phyloP scores from a whole-genome alignment of 2,113 vertebrate species.

The Dascyllus trimaculatus region DNA sequence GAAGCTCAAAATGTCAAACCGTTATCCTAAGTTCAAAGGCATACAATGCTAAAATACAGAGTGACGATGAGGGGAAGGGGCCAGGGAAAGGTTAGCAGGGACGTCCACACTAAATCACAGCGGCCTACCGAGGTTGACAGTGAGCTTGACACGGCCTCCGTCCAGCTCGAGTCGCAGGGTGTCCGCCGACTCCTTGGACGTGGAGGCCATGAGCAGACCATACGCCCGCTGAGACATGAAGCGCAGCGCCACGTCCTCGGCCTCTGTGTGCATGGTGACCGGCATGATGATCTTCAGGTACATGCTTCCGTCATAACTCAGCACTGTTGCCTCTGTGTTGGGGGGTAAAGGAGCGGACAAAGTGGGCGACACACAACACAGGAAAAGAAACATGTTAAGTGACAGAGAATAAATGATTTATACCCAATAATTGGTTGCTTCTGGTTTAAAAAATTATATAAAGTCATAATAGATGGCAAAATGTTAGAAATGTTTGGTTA shows the following conservation, averaged over 20 bases:
- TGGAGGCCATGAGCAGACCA: slow-evolving; percentile 95
- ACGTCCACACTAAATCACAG: slow-evolving; percentile 5
- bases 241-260: slow-evolving; percentile 92
- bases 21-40: slow-evolving; percentile 11
- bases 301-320: slow-evolving; percentile 97
- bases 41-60: slow-evolving; percentile 18
- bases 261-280: slow-evolving; percentile 91
- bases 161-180: slow-evolving; percentile 95
- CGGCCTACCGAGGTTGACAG: slow-evolving; percentile 93
- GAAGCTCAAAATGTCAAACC: slow-evolving; percentile 28
- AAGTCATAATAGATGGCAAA: too few species aligned
- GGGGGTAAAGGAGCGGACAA: neutral
- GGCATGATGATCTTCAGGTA: slow-evolving; percentile 96
- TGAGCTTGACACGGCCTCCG: slow-evolving; percentile 93
- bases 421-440: too few species aligned
- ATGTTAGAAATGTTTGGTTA: too few species aligned
- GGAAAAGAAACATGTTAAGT: too few species aligned
- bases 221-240: slow-evolving; percentile 97
- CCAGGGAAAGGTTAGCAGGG: slow-evolving; percentile 16
- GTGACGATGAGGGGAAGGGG: slow-evolving; percentile 20
- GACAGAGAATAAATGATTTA: too few species aligned
- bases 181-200: slow-evolving; percentile 94
- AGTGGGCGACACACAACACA: too few species aligned
- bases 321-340: slow-evolving; percentile 91
- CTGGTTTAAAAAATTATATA: too few species aligned